Percentiles rank a stretch among this genome's conserved stretches.
Conservation (phyloP, 2,888 invertebrate genomes). For the Octonoba sinensis region DNA sequence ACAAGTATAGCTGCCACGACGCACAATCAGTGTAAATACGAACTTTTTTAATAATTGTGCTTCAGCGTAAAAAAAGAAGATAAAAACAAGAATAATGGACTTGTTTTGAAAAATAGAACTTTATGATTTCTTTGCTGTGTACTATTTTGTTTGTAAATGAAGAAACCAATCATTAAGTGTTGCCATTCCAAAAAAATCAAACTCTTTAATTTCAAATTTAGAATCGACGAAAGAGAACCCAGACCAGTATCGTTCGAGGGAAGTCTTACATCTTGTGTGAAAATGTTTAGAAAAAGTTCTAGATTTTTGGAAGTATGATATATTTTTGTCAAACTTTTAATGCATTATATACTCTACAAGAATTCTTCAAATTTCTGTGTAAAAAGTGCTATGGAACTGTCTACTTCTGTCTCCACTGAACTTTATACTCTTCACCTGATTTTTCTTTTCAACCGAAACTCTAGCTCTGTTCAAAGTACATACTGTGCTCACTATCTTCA, state of each 20-base stretch:
- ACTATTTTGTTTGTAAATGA: too few relatives aligned
- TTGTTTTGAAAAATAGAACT: too few relatives aligned
- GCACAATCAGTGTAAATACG: slow-evolving; percentile 57
- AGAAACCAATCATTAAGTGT: too few relatives aligned
- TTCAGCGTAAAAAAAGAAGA: too few relatives aligned
- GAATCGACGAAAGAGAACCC: slow-evolving; percentile 44
- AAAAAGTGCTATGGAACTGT: not conserved
- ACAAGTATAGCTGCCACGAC: slow-evolving; percentile 54
- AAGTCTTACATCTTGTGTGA: slow-evolving; percentile 55
- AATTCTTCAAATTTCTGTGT: not conserved
- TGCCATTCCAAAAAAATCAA: too few relatives aligned
- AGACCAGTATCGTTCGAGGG: slow-evolving; percentile 40
- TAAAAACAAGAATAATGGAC: too few relatives aligned
- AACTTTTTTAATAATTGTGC: slow-evolving; percentile 43
- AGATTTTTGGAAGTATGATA: slow-evolving; percentile 48
- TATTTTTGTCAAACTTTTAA: slow-evolving; percentile 24
- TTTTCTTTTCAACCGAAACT: slow-evolving; percentile 7
- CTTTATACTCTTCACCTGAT: not conserved
- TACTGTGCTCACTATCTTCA: too few relatives aligned
- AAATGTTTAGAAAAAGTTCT: slow-evolving; percentile 40
- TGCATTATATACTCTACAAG: slow-evolving; percentile 12
- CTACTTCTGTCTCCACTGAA: too few relatives aligned
- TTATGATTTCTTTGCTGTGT: too few relatives aligned
- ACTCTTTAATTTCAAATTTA: slow-evolving; percentile 27
- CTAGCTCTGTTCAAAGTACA: not conserved